Base-by-base conservation (phyloP, 1,140 invertebrate genomes). In the Euura saliciscinereae region DNA sequence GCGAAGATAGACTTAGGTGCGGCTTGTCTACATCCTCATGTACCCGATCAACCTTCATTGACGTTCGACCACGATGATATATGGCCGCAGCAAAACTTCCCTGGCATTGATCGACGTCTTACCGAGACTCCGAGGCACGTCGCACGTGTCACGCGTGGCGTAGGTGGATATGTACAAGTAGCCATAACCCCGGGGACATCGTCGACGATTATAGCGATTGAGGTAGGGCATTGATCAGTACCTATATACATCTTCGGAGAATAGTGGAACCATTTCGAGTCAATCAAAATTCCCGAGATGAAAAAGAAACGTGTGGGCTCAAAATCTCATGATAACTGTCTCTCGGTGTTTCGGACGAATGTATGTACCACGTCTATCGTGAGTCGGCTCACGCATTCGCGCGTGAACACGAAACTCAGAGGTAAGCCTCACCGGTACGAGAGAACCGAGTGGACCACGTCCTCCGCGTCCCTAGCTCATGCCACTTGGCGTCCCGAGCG, bases 401-500 rank as follows among this genome's bases (percentile, higher is more conserved):
- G 51, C 51, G 51, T 59, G 51, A 59, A 59, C 51, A 59, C 51
- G 51, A 6, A 28, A 28, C 28, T 28, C 28, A 1, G 28, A 28
- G 28, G 28, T 28, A 28, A 28, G 28, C 28, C 28, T 28, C 28
- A 28, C 51, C 28, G 28, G 28, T 59, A 11, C 51, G 8, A 59
- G 51, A 59, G 51, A 59, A 59, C 51, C 8, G 8, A n/a, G 51
- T 59, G 51, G 51, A 59, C 51, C 51, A 11, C 51, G 51, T 59
- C 51, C 51, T 28, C 73, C 59, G 68, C 74, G 43, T 45, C 68
- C 44, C 70, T 71, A 73, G 74, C 74, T 74, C 73, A 71, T 11
- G 74, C 71, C 74, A 59, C 51, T 59, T n/a, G 51, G 51, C 51
- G 51, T 59, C 13, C 73, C 59, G 68, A 73, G 43, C 44, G 66